Conservation (phyloP, 2,113 vertebrate species). For the Cephalopterus ornatus region DNA sequence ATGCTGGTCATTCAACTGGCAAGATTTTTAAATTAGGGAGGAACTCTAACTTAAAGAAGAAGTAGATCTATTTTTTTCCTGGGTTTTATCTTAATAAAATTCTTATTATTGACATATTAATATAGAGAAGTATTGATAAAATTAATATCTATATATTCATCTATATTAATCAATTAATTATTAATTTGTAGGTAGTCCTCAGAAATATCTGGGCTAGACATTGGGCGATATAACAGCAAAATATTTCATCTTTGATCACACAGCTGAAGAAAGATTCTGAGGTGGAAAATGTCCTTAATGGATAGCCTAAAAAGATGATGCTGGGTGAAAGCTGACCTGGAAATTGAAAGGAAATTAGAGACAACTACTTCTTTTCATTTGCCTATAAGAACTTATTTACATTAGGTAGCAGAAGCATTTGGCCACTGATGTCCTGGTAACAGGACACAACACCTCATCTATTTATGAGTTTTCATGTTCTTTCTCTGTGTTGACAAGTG, state of each 20-base stretch:
- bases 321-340: not conserved
- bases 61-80: not conserved
- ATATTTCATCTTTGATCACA: not conserved
- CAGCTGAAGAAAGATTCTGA: not conserved
- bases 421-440: not conserved
- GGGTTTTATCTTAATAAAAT: not conserved
- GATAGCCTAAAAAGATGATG: not conserved
- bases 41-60: not conserved
- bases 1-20: not conserved
- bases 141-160: not conserved
- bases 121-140: not conserved
- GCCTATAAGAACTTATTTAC: not conserved
- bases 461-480: not conserved
- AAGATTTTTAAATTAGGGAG: not conserved
- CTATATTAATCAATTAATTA: not conserved
- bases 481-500: not conserved
- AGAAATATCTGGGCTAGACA: not conserved
- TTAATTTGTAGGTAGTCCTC: not conserved
- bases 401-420: not conserved
- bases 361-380: not conserved
- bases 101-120: not conserved
- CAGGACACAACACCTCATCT: not conserved
- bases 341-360: not conserved
- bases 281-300: not conserved
- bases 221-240: not conserved